Percentiles rank a stretch among this genome's conserved stretches.
Evolutionary conservation across 2,113 vertebrate species (phyloP).

Genomic region (Muntiacus reevesi): DNA sequence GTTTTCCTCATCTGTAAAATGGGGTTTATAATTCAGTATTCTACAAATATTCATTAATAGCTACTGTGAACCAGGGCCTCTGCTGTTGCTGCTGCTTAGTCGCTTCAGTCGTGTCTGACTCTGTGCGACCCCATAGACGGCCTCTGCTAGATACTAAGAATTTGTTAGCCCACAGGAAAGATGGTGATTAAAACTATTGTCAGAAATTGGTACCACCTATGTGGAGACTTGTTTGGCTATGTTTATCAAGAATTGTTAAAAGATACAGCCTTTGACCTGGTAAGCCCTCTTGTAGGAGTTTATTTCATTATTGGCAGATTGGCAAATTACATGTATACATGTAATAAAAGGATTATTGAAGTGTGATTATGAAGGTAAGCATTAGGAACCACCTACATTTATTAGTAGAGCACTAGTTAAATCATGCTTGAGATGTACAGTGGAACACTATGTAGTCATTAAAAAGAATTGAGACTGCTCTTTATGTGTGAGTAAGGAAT

Average conservation of each 20-base stretch:
- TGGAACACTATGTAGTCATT: background rate
- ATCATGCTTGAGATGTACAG: background rate
- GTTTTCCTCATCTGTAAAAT: constrained; percentile 46
- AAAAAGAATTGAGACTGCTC: background rate
- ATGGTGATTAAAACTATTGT: background rate
- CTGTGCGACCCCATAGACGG: no score
- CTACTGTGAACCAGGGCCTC: background rate
- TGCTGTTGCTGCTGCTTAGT: background rate
- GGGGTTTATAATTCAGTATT: background rate
- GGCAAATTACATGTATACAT: background rate
- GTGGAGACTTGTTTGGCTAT: background rate
- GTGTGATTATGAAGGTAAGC: background rate
- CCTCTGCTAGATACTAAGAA: background rate
- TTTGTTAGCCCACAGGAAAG: background rate
- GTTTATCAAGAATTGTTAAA: background rate
- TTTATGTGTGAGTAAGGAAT: background rate
- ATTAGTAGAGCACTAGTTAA: background rate
- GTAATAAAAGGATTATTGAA: background rate
- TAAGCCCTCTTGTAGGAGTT: background rate
- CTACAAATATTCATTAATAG: background rate
- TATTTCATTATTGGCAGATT: constrained; percentile 1
- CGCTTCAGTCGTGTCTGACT: no score
- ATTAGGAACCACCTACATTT: background rate
- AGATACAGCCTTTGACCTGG: background rate
- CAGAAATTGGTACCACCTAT: background rate